Percentiles rank a stretch among this genome's conserved stretches.
Evolutionary conservation across 2,888 invertebrate species (phyloP).

Genomic region (Rhaphigaster nebulosa): DNA sequence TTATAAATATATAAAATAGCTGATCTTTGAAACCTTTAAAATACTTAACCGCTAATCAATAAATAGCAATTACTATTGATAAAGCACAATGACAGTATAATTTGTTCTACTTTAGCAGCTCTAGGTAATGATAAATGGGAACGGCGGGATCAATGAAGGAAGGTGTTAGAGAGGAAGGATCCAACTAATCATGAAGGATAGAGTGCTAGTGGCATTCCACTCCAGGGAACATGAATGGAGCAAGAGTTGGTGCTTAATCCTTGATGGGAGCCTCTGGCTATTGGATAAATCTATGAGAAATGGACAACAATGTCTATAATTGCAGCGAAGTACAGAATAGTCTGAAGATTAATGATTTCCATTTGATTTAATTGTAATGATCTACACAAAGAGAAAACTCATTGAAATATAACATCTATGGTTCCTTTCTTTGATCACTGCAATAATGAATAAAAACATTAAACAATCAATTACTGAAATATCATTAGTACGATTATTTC

Average conservation of each 20-base stretch:
- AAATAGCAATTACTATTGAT: background rate
- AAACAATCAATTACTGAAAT: background rate
- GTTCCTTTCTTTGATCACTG: too few species aligned
- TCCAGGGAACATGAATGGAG: background rate
- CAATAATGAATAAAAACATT: too few species aligned
- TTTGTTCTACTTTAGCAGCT: background rate
- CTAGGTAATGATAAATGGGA: background rate
- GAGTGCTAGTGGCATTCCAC: slow-evolving; percentile 32
- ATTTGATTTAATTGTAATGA: background rate
- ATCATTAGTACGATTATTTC: background rate
- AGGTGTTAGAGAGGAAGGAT: slow-evolving; percentile 3
- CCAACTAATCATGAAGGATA: background rate
- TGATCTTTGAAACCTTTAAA: background rate
- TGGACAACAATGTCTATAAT: background rate
- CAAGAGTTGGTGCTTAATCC: background rate
- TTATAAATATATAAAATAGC: background rate
- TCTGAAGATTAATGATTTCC: background rate
- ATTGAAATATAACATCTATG: too few species aligned
- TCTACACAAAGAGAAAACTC: background rate
- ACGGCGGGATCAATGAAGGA: background rate
- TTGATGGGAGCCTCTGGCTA: background rate
- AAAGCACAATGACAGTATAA: background rate
- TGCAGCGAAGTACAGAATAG: background rate
- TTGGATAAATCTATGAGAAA: background rate
- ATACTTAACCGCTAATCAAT: background rate